Percentiles rank a stretch among this genome's conserved stretches.
Conservation (phyloP, 2,888 invertebrate species). For the Nipponacmea schrenckii region DNA sequence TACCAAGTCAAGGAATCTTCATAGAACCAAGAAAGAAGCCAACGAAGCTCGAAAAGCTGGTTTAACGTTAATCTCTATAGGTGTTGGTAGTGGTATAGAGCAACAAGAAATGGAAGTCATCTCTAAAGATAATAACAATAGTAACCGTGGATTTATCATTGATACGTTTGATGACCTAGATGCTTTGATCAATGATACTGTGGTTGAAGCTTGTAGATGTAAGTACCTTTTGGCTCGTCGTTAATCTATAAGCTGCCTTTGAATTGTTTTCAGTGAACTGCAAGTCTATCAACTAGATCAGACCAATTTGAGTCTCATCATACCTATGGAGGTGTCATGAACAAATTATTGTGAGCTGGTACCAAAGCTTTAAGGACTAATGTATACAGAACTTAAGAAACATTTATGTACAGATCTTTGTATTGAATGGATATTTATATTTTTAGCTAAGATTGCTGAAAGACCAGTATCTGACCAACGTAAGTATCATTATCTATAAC, state of each 20-base stretch:
- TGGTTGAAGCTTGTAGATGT: constrained; percentile 54
- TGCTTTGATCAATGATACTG: constrained; percentile 43
- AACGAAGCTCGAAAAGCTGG: constrained; percentile 45
- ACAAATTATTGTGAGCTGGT: no score
- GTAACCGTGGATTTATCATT: constrained; percentile 11
- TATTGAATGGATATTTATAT: constrained; percentile 3
- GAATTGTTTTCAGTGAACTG: neutral
- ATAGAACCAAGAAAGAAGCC: constrained; percentile 44
- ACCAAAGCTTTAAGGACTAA: no score
- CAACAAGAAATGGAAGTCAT: constrained; percentile 45
- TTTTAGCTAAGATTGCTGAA: constrained; percentile 42
- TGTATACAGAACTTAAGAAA: no score
- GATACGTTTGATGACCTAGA: constrained; percentile 46
- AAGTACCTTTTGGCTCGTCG: constrained; percentile 9
- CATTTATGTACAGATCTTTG: neutral
- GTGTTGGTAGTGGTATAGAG: constrained; percentile 41
- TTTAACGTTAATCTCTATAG: constrained; percentile 52
- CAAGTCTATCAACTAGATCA: no score
- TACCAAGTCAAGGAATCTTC: constrained; percentile 41
- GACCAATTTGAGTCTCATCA: neutral
- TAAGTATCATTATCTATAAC: constrained; percentile 25
- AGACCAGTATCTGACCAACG: constrained; percentile 44
- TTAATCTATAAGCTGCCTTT: neutral
- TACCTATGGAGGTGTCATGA: no score
- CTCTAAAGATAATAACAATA: constrained; percentile 29